Evolutionary conservation across 2,888 invertebrate species (phyloP), one percentile per base, ranked within the genome.

Genomic region (Dryobota labecula): DNA sequence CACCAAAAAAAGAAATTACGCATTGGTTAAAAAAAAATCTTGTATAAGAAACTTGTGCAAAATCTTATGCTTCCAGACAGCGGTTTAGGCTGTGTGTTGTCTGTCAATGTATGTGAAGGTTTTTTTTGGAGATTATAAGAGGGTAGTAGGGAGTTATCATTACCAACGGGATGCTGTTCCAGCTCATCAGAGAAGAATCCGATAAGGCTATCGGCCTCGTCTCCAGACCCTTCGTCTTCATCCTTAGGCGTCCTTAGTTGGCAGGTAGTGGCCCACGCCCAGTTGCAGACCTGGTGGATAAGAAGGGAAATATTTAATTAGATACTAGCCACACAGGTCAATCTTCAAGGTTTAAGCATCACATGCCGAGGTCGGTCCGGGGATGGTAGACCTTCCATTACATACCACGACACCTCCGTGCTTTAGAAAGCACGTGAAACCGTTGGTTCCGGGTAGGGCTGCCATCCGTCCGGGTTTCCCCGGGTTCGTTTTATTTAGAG

Each of bases 281-380:
- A 92, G 70, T 93, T 90, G 78, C 95, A 95, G 0, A n/a, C 54
- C 61, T 61, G n/a, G 8, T 61, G 15, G 0, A 6, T n/a, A 49
- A 30, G 18, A 30, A n/a, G 9, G 3, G n/a, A 2, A 33, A 61
- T 18, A 53, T 51, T 61, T 51, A 2, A 43, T 30, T 4, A n/a
- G n/a, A n/a, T n/a, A n/a, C 13, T n/a, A 24, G 24, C 18, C 18
- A 18, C 15, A 18, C 18, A 5, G 71, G 18, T 9, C 36, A 38
- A 61, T 36, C n/a, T 36, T n/a, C 15, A 8, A 4, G 56, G 56
- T 36, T 36, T 53, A 18, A 30, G 18, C 53, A 5, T 11, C 9
- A 1, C n/a, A n/a, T n/a, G 13, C 8, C 56, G 2, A 36, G 6
- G 56, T 13, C 4, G 54, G 20, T 30, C 20, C 30, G 20, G 2